phyloP scores from a whole-genome alignment of 2,888 invertebrate species.

The Caenorhabditis sp. region DNA sequence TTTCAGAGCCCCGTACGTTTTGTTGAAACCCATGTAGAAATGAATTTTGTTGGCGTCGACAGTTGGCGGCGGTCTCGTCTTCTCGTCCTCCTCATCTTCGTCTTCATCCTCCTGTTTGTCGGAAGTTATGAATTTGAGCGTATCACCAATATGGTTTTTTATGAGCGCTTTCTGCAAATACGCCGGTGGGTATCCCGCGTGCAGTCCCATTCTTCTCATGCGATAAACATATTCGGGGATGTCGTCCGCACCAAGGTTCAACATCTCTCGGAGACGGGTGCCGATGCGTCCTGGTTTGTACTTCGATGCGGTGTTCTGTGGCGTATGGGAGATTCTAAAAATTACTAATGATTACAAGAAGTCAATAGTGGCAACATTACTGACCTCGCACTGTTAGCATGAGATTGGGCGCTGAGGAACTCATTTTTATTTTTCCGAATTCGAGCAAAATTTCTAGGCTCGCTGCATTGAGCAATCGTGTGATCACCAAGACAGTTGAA shows the following conservation, averaged over 20 bases:
- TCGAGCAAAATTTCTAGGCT: slow-evolving; percentile 84
- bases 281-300: slow-evolving; percentile 56
- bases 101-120: background rate
- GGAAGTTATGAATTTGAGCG: slow-evolving; percentile 22
- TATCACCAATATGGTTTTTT: slow-evolving; percentile 15
- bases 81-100: background rate
- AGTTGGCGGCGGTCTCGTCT: slow-evolving; percentile 47
- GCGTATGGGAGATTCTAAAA: slow-evolving; percentile 17
- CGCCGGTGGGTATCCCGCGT: slow-evolving; percentile 93
- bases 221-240: slow-evolving; percentile 89
- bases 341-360: background rate
- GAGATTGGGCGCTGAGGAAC: too few species aligned
- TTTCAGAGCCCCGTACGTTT: slow-evolving; percentile 48
- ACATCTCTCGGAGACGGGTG: slow-evolving; percentile 39
- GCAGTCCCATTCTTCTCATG: slow-evolving; percentile 84
- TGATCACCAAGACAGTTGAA: slow-evolving; percentile 91
- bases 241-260: slow-evolving; percentile 83
- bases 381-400: background rate
- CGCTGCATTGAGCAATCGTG: slow-evolving; percentile 85
- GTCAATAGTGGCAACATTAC: too few species aligned
- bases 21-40: slow-evolving; percentile 63
- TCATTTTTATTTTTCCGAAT: slow-evolving; percentile 81
- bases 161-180: slow-evolving; percentile 86
- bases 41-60: slow-evolving; percentile 37
- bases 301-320: slow-evolving; percentile 7